Percentiles rank a stretch among this genome's conserved stretches.
Evolutionary conservation across 1,140 invertebrate species (phyloP).

Genomic region (Onthophagus taurus): DNA sequence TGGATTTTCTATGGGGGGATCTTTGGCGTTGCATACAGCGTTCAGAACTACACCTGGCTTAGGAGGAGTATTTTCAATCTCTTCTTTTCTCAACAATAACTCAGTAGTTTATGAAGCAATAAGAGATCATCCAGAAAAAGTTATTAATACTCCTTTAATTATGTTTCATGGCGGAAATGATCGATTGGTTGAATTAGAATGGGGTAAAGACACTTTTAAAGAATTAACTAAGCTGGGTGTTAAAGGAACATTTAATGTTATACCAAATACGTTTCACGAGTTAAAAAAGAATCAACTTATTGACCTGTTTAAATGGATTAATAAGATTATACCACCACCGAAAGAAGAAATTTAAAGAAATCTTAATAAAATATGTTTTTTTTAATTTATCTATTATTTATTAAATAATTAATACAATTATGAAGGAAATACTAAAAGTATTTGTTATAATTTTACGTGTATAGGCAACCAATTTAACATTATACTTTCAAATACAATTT

Average conservation of each 20-base stretch:
- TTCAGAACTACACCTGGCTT: constrained; percentile 50
- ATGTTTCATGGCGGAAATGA: constrained; percentile 45
- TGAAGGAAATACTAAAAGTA: too few relatives aligned
- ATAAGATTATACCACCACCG: constrained; percentile 39
- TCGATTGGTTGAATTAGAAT: constrained; percentile 43
- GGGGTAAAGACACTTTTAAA: constrained; percentile 44
- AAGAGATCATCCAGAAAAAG: constrained; percentile 19
- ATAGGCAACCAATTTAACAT: too few relatives aligned
- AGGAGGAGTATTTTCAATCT: constrained; percentile 59
- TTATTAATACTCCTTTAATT: constrained; percentile 29
- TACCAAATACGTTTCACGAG: constrained; percentile 45
- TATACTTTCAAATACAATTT: too few relatives aligned
- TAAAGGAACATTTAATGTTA: constrained; percentile 39
- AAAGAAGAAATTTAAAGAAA: too few relatives aligned
- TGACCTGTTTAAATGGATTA: constrained; percentile 44
- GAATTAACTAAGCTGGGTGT: constrained; percentile 41
- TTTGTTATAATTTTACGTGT: too few relatives aligned
- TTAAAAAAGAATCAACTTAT: constrained; percentile 41
- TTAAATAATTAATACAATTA: too few relatives aligned
- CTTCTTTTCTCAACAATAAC: constrained; percentile 59
- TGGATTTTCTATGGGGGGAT: constrained; percentile 72
- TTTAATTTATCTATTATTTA: too few relatives aligned
- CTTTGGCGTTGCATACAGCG: constrained; percentile 54
- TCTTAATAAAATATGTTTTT: too few relatives aligned
- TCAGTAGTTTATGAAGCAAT: constrained; percentile 52